Base-by-base conservation (phyloP, 2,113 vertebrate genomes). In the Engystomops pustulosus region DNA sequence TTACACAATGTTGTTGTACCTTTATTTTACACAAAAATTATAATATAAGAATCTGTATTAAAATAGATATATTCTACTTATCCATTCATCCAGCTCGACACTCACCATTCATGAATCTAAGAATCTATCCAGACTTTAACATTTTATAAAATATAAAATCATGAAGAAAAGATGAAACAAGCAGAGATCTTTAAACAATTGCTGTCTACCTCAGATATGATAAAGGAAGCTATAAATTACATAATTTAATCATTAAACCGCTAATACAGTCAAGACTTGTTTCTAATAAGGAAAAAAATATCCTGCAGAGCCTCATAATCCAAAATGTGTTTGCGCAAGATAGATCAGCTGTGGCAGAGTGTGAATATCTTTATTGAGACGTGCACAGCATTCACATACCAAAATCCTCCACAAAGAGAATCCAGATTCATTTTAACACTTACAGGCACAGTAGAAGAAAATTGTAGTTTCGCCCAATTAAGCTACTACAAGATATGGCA, bases 261-360 rank as follows among this genome's bases (percentile, higher is more conserved):
- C 20, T 75, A 38, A 72, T 32, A 55, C 70, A 75, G 62, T 38
- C 36, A 20, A 60, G 70, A 20, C 81, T 75, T 62, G 81, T 49
- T 75, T 41, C 67, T 72, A 71, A 82, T 44, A 72, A 72, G 12
- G 38, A 81, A 53, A 38, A 44, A 71, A 25, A 68, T 68, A 72
- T 72, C 81, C 81, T 83, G 69, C 53, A 20, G 70, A 74, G 81
- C 17, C 38, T 47, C 44, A 69, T 75, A 82, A 82, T 82, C 80
- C 80, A 75, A 75, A 80, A 83, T 83, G 70, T 83, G 69, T 83
- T 74, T 23, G 51, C 81, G 62, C 70, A 83, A 75, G 81, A 83
- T 75, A 83, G 8, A 83, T 83, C 68, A 32, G 70, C 53, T 75
- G 69, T 65, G 81, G 53, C 55, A 75, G 81, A 45, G 55, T 47